Base-by-base conservation (phyloP, 2,113 vertebrate species). In the Rhinichthys klamathensis region DNA sequence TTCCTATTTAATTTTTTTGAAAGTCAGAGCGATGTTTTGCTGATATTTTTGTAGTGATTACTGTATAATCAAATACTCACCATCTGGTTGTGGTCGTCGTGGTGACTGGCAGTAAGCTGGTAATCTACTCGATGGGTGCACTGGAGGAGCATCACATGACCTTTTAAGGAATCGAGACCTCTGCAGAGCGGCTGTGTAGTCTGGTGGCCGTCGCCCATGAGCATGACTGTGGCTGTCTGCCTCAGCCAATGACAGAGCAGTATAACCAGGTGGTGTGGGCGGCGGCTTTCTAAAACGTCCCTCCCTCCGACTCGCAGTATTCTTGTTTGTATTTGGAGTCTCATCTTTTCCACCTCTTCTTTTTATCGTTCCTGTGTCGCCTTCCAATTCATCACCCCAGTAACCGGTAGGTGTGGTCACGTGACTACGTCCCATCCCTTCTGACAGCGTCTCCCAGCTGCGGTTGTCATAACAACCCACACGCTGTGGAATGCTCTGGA, bases 341-440 rank as follows among this genome's bases (percentile, higher is more conserved):
- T 92, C 97, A n/a, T 99, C 98, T 90, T 99, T 99, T 65, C 98
- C 98, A 51, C 98, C 98, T 88, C 97, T 94, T 69, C 98, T 94
- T 93, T 99, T 99, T 89, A 99, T 99, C 61, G 98, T 99, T 87
- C 98, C 98, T 0, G 98, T 99, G 86, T 99, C 98, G 0, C 98
- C 98, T 92, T 99, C 98, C 0, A 97, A 96, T 93, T 99, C 98
- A 87, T 99, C 98, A 15, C 96, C 97, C 97, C 97, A 99, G 91
- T 97, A 99, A 30, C 96, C 97, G 0, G 97, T 97, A 54, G 97
- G 95, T 6, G 92, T 94, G 46, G 97, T 97, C 96, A 97, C 97
- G 93, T 98, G 98, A 18, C 97, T 96, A 90, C 97, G 94, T 93
- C 94, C 94, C 91, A 5, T 93, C 54, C 81, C 93, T 32, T 96